Evolutionary conservation across 1,140 invertebrate species (phyloP).

Genomic region (Solen grandis): DNA sequence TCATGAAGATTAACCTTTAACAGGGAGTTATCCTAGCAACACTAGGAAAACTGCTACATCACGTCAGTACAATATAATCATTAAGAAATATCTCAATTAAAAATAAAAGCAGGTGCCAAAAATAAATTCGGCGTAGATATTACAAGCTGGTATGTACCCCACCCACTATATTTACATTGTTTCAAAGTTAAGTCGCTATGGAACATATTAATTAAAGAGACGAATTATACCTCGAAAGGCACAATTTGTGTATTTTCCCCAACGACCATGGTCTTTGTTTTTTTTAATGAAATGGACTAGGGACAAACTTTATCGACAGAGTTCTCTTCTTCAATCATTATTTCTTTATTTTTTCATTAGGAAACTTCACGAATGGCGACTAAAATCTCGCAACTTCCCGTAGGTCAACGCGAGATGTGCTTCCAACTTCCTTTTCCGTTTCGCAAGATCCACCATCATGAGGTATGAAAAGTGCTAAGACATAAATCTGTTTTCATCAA

Average conservation of each 20-base stretch:
- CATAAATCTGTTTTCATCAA: no score
- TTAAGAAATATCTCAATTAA: no score
- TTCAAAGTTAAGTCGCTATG: neutral
- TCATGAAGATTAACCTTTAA: no score
- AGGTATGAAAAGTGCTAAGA: slow-evolving; percentile 18
- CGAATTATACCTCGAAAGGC: slow-evolving; percentile 65
- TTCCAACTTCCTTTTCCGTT: slow-evolving; percentile 58
- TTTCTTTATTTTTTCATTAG: neutral
- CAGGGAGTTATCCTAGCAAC: no score
- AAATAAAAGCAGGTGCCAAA: no score
- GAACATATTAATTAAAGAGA: neutral
- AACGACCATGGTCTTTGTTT: slow-evolving; percentile 68
- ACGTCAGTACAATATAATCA: no score
- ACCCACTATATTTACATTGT: slow-evolving; percentile 18
- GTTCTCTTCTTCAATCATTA: neutral
- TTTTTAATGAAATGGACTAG: slow-evolving; percentile 3
- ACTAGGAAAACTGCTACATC: no score
- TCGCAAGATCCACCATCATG: slow-evolving; percentile 27
- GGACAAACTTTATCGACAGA: neutral
- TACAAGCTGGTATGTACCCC: no score
- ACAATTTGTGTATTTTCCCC: slow-evolving; percentile 73
- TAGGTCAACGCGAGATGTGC: slow-evolving; percentile 23
- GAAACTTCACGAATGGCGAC: neutral
- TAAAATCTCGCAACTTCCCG: slow-evolving; percentile 23
- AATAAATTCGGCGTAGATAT: no score